Evolutionary conservation across 2,113 vertebrate species (phyloP).

Genomic region (Orthochromis indermauri): DNA sequence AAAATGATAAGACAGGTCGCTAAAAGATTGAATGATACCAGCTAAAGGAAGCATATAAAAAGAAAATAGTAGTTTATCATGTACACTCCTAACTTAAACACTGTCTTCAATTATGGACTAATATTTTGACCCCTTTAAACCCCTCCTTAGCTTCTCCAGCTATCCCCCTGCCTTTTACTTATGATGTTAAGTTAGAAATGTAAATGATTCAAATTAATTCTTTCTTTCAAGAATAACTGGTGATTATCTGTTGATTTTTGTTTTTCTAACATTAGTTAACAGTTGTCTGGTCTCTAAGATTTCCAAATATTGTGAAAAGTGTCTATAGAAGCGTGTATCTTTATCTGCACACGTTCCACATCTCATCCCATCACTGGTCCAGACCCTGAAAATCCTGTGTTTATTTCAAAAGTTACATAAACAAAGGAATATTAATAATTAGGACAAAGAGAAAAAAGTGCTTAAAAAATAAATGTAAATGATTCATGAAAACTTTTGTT

Average conservation of each 20-base stretch:
- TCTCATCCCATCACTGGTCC: neutral
- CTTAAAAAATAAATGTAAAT: neutral
- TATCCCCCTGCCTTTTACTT: neutral
- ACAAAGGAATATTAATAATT: neutral
- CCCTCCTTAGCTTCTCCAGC: neutral
- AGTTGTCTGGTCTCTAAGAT: neutral
- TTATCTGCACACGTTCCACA: neutral
- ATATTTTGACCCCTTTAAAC: neutral
- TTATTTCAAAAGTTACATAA: neutral
- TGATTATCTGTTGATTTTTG: neutral
- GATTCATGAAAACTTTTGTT: neutral
- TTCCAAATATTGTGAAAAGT: neutral
- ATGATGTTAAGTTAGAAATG: neutral
- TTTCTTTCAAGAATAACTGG: neutral
- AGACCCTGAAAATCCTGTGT: neutral
- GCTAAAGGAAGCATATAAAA: too few relatives aligned
- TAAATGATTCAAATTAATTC: neutral
- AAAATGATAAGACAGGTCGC: too few relatives aligned
- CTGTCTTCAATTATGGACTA: neutral
- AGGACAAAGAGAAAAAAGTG: neutral
- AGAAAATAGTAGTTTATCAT: neutral
- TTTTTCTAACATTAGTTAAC: neutral
- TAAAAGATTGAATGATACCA: too few relatives aligned
- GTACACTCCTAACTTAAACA: neutral
- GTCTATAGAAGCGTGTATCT: neutral